A percentile compares a stretch with the other conserved stretches of the same genome.
phyloP scores from a whole-genome alignment of 2,888 invertebrate species.

The Agrochola lota region DNA sequence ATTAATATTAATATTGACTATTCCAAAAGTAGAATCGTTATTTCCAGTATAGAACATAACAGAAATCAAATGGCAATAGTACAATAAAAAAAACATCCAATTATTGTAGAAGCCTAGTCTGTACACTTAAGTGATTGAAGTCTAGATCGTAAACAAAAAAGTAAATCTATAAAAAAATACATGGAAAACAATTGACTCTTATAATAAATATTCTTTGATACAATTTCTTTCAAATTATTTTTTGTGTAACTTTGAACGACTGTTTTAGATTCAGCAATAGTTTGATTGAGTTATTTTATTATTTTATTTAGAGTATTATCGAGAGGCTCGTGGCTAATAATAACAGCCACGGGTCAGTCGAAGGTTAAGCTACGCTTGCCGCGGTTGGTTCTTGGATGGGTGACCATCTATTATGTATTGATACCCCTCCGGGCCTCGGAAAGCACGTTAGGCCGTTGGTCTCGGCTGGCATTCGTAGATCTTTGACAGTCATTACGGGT shows the following conservation, averaged over 20 bases:
- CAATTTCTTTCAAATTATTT: slow-evolving; percentile 1
- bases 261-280: slow-evolving; percentile 22
- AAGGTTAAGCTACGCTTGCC: background rate
- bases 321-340: background rate
- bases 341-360: background rate
- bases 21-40: background rate
- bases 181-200: slow-evolving; percentile 2
- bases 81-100: slow-evolving; percentile 19
- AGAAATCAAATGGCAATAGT: background rate
- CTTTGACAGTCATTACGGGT: background rate
- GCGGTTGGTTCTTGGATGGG: no score
- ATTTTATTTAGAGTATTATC: background rate
- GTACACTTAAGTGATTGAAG: slow-evolving; percentile 40
- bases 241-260: background rate
- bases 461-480: background rate
- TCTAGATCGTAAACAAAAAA: slow-evolving; percentile 13
- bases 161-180: slow-evolving; percentile 7
- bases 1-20: background rate
- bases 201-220: slow-evolving; percentile 12
- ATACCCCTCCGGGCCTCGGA: background rate
- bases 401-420: no score
- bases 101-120: slow-evolving; percentile 30
- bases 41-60: background rate
- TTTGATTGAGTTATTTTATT: background rate
- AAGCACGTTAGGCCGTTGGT: no score